phyloP scores from a whole-genome alignment of 2,888 invertebrate species.

The Drosophila parthenogenetica region DNA sequence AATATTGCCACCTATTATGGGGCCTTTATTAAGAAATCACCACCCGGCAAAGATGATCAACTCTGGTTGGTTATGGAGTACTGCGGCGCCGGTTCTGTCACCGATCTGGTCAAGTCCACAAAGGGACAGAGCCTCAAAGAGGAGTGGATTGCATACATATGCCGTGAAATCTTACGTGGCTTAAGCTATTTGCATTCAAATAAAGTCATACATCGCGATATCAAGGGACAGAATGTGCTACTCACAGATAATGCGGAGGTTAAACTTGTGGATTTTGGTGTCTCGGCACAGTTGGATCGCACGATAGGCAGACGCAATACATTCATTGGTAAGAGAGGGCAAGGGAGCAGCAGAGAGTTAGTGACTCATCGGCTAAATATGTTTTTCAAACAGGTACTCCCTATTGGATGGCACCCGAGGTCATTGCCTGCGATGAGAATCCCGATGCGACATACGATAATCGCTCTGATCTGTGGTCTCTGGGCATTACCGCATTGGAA shows the following conservation, averaged over 20 bases:
- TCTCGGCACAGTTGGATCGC: constrained; percentile 99
- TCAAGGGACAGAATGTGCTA: constrained; percentile 99
- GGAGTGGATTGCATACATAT: constrained; percentile 99
- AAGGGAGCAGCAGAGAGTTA: not conserved
- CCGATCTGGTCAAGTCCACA: constrained; percentile 99
- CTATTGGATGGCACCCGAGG: constrained; percentile 99
- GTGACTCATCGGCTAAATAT: constrained; percentile 19
- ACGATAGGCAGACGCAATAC: constrained; percentile 99
- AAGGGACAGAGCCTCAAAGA: constrained; percentile 99
- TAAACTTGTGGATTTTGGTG: constrained; percentile 99
- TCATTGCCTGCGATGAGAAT: constrained; percentile 99
- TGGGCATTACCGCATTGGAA: constrained; percentile 99
- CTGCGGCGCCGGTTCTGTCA: constrained; percentile 99
- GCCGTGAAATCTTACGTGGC: constrained; percentile 97
- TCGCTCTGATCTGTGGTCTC: constrained; percentile 95
- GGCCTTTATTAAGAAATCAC: constrained; percentile 99
- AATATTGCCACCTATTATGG: constrained; percentile 99
- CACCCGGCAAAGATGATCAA: constrained; percentile 99
- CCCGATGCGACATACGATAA: constrained; percentile 99
- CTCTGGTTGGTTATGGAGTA: constrained; percentile 99
- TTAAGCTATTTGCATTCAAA: constrained; percentile 98
- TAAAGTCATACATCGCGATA: constrained; percentile 99
- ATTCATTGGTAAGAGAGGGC: constrained; percentile 89
- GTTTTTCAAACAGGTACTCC: constrained; percentile 90
- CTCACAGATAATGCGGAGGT: constrained; percentile 99